These are phyloP conservation scores for Embidobia sp. DNA, from an alignment of 2,888 invertebrate genomes.

Conservation along the genomic window DNA sequence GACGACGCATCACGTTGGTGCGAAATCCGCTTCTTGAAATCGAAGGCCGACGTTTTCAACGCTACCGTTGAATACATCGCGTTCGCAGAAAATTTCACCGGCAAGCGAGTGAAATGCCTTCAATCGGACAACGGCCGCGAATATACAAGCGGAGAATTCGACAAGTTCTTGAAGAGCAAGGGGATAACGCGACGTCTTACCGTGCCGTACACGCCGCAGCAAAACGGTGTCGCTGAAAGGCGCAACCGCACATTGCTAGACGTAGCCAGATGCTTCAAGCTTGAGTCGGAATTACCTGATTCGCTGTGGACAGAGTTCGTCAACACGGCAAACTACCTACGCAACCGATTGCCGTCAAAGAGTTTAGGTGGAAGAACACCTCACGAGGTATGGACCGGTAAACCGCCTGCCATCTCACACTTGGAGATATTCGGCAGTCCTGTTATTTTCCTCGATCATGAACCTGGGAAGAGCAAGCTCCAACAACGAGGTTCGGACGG, in stretches of 20 bases:
- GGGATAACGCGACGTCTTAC: not conserved
- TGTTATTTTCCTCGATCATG: not conserved
- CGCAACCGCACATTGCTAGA: slow-evolving; percentile 17
- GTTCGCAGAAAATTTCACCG: slow-evolving; percentile 3
- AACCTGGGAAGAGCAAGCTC: slow-evolving; percentile 10
- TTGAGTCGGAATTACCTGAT: not conserved
- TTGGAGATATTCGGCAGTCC: not conserved
- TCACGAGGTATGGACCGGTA: slow-evolving; percentile 1
- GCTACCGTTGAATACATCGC: slow-evolving; percentile 1
- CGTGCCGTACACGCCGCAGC: slow-evolving; percentile 10
- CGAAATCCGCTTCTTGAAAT: slow-evolving; percentile 3
- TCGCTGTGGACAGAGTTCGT: not conserved
- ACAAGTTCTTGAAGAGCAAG: not conserved
- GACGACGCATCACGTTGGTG: slow-evolving; percentile 18
- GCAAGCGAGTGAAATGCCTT: not conserved
- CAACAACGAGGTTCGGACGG: slow-evolving; percentile 2
- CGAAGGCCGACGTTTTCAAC: slow-evolving; percentile 14
- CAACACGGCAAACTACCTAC: not conserved
- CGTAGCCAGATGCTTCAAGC: slow-evolving; percentile 6
- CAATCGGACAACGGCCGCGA: slow-evolving; percentile 18
- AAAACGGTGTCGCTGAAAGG: slow-evolving; percentile 23
- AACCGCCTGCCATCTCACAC: not conserved
- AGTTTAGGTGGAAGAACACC: not conserved
- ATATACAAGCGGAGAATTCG: not conserved
- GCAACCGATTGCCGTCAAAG: slow-evolving; percentile 3